Percentiles rank a stretch among this genome's conserved stretches.
These are phyloP conservation scores for Ailurus styani DNA, from an alignment of 2,113 vertebrate genomes.

Conservation along the genomic window DNA sequence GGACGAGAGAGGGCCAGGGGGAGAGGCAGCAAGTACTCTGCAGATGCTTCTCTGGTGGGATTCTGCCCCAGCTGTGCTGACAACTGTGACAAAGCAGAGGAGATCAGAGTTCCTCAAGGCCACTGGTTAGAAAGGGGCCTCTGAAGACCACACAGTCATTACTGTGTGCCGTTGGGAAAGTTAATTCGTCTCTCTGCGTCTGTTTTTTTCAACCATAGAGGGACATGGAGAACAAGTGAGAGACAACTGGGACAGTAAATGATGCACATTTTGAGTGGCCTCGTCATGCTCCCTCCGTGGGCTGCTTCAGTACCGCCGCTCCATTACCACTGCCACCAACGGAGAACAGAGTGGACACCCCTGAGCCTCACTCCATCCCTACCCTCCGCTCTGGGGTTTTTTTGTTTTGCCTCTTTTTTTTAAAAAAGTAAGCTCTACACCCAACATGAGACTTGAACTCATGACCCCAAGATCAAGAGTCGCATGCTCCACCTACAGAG, in stretches of 20 bases:
- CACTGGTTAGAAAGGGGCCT: neutral
- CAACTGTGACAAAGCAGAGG: neutral
- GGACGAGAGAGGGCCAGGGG: fast-evolving
- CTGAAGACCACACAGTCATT: neutral
- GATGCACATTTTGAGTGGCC: fast-evolving
- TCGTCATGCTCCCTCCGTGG: fast-evolving
- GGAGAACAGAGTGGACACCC: neutral
- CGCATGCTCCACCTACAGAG: neutral
- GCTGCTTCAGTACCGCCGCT: fast-evolving
- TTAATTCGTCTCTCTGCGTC: neutral
- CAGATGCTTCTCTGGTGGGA: neutral
- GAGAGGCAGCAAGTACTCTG: fast-evolving
- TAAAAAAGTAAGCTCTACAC: neutral
- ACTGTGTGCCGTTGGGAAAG: neutral
- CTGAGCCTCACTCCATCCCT: fast-evolving
- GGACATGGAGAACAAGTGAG: neutral
- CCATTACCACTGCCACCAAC: fast-evolving
- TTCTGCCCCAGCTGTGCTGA: neutral
- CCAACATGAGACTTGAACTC: neutral
- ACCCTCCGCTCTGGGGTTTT: neutral
- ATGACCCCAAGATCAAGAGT: neutral
- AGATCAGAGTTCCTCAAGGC: neutral
- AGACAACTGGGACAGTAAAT: fast-evolving
- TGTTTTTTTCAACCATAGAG: neutral
- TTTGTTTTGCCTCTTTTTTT: fast-evolving